Conservation (phyloP, 2,797 vertebrate genomes). For the Semaprochilodus insignis region DNA sequence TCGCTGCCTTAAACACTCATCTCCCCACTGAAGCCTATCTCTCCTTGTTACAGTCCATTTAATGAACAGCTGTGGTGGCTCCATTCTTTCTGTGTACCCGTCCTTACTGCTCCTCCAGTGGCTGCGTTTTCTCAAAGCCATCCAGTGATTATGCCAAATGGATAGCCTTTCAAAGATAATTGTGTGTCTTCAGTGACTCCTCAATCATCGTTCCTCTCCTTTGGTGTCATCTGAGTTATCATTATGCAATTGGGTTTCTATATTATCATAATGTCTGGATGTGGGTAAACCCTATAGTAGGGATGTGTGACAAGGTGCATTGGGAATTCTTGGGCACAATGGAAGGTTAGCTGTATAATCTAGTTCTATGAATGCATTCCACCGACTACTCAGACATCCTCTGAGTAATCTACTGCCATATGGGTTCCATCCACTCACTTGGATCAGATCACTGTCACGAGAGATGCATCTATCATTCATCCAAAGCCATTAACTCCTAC, state of each 20-base stretch:
- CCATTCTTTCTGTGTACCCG: slow-evolving; percentile 39
- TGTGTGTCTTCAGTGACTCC: slow-evolving; percentile 9
- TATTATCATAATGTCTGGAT: slow-evolving; percentile 27
- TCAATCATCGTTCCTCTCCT: slow-evolving; percentile 35
- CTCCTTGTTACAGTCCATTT: slow-evolving; percentile 59
- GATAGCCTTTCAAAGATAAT: slow-evolving; percentile 51
- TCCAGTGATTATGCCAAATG: slow-evolving; percentile 52
- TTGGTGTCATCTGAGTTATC: slow-evolving; percentile 42
- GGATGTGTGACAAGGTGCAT: slow-evolving; percentile 14
- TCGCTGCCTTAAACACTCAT: slow-evolving; percentile 56
- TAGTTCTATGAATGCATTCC: slow-evolving; percentile 19
- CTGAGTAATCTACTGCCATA: slow-evolving; percentile 25
- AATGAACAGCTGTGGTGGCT: slow-evolving; percentile 62
- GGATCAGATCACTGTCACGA: slow-evolving; percentile 8
- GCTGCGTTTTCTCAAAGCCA: slow-evolving; percentile 47
- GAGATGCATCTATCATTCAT: background rate
- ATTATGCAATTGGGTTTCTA: slow-evolving; percentile 39
- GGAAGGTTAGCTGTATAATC: slow-evolving; percentile 7
- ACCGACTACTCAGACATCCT: background rate
- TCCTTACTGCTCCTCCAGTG: slow-evolving; percentile 45
- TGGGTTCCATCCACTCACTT: slow-evolving; percentile 20
- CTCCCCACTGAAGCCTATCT: slow-evolving; percentile 56
- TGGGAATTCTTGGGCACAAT: slow-evolving; percentile 12
- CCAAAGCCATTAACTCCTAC: background rate
- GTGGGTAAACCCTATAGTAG: background rate